These are phyloP conservation scores for Scolopax mira DNA, from an alignment of 2,113 vertebrate genomes.

Conservation along the genomic window DNA sequence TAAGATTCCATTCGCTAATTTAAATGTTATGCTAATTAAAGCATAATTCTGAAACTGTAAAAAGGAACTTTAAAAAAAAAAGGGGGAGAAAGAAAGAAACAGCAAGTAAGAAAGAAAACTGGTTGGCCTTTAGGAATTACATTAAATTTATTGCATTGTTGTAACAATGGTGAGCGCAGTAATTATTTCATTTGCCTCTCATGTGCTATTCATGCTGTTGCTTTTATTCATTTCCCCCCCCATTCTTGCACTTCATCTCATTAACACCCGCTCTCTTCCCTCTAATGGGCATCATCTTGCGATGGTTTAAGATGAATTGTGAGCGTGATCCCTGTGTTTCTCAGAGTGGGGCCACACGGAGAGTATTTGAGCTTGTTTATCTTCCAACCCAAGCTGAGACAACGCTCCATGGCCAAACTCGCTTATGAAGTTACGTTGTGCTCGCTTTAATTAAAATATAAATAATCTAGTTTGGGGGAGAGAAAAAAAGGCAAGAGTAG, in stretches of 20 bases:
- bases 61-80: slow-evolving; percentile 60
- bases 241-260: slow-evolving; percentile 61
- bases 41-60: slow-evolving; percentile 77
- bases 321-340: slow-evolving; percentile 41
- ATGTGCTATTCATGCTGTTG: slow-evolving; percentile 38
- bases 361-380: neutral
- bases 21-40: slow-evolving; percentile 86
- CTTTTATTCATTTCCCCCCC: slow-evolving; percentile 48
- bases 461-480: neutral
- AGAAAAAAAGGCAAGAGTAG: neutral
- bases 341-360: slow-evolving; percentile 38
- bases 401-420: neutral
- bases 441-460: slow-evolving; percentile 54
- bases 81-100: slow-evolving; percentile 9
- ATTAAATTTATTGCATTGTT: slow-evolving; percentile 67
- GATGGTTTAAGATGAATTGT: slow-evolving; percentile 65
- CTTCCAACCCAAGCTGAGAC: neutral
- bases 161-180: slow-evolving; percentile 66
- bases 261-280: slow-evolving; percentile 58
- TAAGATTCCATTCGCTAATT: slow-evolving; percentile 82
- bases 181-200: slow-evolving; percentile 73
- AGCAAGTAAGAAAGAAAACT: slow-evolving; percentile 49
- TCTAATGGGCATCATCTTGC: slow-evolving; percentile 62
- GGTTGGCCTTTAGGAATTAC: slow-evolving; percentile 77
- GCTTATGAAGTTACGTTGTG: neutral